Base-by-base conservation (phyloP, 2,888 invertebrate genomes). In the Melitaea athalia region DNA sequence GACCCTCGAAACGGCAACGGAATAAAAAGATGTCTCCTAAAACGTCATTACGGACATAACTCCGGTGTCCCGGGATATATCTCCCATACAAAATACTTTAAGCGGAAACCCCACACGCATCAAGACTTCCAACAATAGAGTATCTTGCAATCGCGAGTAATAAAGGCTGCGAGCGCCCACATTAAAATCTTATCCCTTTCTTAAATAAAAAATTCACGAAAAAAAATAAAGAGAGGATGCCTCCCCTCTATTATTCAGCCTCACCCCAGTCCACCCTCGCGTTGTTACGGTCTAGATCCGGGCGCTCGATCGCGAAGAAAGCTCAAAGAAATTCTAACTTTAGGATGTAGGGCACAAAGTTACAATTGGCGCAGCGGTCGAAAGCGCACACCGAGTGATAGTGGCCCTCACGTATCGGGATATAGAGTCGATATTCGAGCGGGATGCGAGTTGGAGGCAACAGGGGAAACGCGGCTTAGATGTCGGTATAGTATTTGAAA, bases 111-210 rank as follows among this genome's bases (percentile, higher is more conserved):
- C 82, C 87, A 88, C 81, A 91, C 90, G 90, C 89, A 88, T 87
- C 88, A 85, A 80, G 84, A 83, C 84, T 81, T 78, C 77, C 83
- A 87, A 92, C 92, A 91, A 91, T 90, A 79, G 86, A 79, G 81
- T 82, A 87, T 87, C 89, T 89, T 88, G 85, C 85, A 88, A 89
- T 88, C 89, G 84, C 81, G 73, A 87, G 90, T 91, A 92, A 92
- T 92, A 92, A 92, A 89, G 88, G 86, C 85, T 76, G 78, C 81
- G 83, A 86, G 88, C 86, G 84, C 86, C 89, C 89, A 92, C 92
- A 92, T 92, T 92, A 92, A 92, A 92, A 91, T 92, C 92, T 92
- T 92, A 92, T 92, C 92, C 92, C 88, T 92, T 92, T 92, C 92
- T 92, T 92, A 92, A 92, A 92, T 92, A 92, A 91, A 92, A 92